A percentile compares a stretch with the other conserved stretches of the same genome.
These are phyloP conservation scores for Neosilurus hyrtlii DNA, from an alignment of 2,797 vertebrate genomes.

Conservation along the genomic window DNA sequence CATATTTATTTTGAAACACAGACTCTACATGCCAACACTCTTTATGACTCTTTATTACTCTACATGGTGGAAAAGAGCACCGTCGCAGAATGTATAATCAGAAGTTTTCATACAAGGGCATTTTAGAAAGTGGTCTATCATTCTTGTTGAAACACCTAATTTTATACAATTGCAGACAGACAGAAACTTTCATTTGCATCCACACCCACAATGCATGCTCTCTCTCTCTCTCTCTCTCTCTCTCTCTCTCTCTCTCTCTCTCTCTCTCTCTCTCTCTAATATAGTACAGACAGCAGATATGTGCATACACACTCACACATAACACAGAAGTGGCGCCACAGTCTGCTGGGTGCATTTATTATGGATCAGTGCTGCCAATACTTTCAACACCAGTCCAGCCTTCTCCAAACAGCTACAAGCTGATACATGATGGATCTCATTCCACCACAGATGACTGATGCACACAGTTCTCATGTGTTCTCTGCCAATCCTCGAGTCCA, in stretches of 20 bases:
- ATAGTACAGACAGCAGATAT: conserved; percentile 44
- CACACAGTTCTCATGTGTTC: conserved; percentile 50
- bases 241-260: conserved; percentile 21
- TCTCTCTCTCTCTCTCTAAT: conserved; percentile 21
- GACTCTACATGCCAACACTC: conserved; percentile 51
- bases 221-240: conserved; percentile 7
- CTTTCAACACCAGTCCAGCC: conserved; percentile 57
- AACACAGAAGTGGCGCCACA: conserved; percentile 47
- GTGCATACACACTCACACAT: conserved; percentile 42
- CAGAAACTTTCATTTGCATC: conserved; percentile 45
- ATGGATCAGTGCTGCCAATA: conserved; percentile 57
- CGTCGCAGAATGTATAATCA: conserved; percentile 47
- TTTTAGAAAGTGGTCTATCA: conserved; percentile 51
- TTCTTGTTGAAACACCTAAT: conserved; percentile 50
- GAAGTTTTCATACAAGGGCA: conserved; percentile 44
- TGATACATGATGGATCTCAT: conserved; percentile 51
- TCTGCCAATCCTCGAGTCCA: conserved; percentile 46
- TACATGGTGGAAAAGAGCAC: conserved; percentile 40
- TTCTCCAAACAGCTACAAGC: conserved; percentile 54
- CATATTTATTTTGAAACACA: conserved; percentile 52
- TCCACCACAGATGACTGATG: conserved; percentile 47
- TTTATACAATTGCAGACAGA: conserved; percentile 49
- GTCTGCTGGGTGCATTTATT: conserved; percentile 58
- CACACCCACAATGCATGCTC: conserved; percentile 18
- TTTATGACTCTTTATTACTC: conserved; percentile 47